Conservation (phyloP, 2,888 invertebrate genomes). For the Frankliniella intonsa region DNA sequence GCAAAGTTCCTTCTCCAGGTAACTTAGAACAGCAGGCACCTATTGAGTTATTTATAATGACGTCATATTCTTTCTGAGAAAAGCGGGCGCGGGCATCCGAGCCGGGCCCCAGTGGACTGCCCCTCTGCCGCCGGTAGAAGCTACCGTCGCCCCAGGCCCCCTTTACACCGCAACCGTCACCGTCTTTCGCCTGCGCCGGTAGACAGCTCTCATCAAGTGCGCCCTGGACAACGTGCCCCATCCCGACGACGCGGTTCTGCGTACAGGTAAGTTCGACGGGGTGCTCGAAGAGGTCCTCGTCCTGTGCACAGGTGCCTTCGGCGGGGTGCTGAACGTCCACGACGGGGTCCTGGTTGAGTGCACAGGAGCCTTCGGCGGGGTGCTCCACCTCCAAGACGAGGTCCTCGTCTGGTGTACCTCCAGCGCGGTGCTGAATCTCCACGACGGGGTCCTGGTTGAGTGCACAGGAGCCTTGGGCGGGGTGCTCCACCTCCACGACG, state of each 20-base stretch:
- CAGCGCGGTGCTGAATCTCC: neutral
- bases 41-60: too few species aligned
- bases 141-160: neutral
- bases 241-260: neutral
- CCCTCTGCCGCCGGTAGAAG: neutral
- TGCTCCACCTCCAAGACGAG: neutral
- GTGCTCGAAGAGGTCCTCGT: neutral
- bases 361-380: neutral
- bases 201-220: neutral
- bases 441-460: neutral
- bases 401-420: neutral
- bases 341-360: neutral
- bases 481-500: neutral
- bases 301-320: neutral
- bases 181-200: neutral
- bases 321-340: too few species aligned
- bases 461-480: neutral
- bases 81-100: too few species aligned
- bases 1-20: too few species aligned
- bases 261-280: neutral
- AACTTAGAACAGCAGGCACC: too few species aligned
- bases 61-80: too few species aligned
- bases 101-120: too few species aligned
- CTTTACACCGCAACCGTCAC: neutral
- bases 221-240: too few species aligned